These are phyloP conservation scores for Candidula unifasciata DNA, from an alignment of 2,888 invertebrate genomes.

Conservation along the genomic window DNA sequence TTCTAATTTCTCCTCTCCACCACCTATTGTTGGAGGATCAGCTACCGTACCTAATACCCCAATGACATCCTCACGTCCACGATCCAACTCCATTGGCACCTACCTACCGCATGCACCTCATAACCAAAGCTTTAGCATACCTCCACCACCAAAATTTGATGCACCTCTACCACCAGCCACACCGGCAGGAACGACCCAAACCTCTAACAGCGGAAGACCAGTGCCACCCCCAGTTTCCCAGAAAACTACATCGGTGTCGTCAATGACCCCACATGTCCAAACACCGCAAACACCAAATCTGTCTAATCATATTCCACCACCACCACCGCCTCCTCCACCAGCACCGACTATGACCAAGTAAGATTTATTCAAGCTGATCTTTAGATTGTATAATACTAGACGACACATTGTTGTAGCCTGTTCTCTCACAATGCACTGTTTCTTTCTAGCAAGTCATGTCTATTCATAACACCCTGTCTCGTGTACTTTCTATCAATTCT, in stretches of 20 bases:
- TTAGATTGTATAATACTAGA: too few species aligned
- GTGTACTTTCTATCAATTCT: too few species aligned
- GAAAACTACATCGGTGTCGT: constrained; percentile 26
- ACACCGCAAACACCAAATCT: constrained; percentile 5
- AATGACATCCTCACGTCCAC: constrained; percentile 10
- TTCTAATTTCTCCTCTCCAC: background rate
- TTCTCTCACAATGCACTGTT: too few species aligned
- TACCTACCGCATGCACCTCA: constrained; percentile 32
- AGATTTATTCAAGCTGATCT: background rate
- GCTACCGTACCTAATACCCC: constrained; percentile 36
- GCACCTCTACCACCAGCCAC: constrained; percentile 33
- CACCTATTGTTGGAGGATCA: constrained; percentile 4
- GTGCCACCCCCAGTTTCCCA: constrained; percentile 41
- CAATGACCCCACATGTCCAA: background rate
- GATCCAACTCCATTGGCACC: constrained; percentile 44
- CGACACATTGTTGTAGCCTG: too few species aligned
- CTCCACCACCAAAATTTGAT: constrained; percentile 30
- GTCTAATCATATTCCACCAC: constrained; percentile 14
- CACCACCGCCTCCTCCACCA: constrained; percentile 42
- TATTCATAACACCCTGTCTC: too few species aligned
- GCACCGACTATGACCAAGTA: constrained; percentile 29
- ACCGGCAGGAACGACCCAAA: background rate
- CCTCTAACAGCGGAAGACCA: background rate
- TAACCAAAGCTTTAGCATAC: constrained; percentile 23
- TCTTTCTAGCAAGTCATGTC: too few species aligned